Evolutionary conservation across 37 sponge, comb jelly and placozoan species (phyloP).

Genomic region (Chondrosia reniformis): DNA sequence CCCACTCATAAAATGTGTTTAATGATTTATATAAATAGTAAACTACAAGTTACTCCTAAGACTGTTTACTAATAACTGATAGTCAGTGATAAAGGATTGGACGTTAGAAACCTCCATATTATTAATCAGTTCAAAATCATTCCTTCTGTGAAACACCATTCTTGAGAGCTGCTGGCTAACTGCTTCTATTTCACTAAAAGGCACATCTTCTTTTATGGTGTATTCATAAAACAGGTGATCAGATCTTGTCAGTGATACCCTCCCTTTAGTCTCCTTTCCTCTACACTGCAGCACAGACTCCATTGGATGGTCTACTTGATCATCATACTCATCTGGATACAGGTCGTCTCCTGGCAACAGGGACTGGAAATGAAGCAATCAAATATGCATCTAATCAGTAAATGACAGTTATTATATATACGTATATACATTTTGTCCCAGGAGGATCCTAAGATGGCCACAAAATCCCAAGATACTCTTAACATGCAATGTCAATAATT

Average conservation of each 20-base stretch:
- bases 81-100: background rate
- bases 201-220: background rate
- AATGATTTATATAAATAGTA: background rate
- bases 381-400: too few relatives aligned
- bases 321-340: conserved; percentile 11
- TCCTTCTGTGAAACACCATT: background rate
- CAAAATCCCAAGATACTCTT: too few relatives aligned
- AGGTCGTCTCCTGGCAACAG: conserved; percentile 8
- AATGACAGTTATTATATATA: too few relatives aligned
- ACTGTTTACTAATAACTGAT: background rate
- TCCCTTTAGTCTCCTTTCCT: background rate
- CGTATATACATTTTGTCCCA: too few relatives aligned
- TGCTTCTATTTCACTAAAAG: background rate
- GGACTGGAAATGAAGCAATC: conserved; percentile 5
- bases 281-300: background rate
- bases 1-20: background rate
- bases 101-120: background rate
- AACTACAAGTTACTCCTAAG: background rate
- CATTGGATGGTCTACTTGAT: background rate
- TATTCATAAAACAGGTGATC: background rate
- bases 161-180: background rate
- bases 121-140: background rate
- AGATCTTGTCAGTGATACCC: background rate
- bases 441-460: too few relatives aligned
- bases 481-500: too few relatives aligned